A percentile compares a stretch with the other conserved stretches of the same genome.
These are phyloP conservation scores for Petaurus breviceps DNA, from an alignment of 2,113 vertebrate genomes.

Conservation along the genomic window DNA sequence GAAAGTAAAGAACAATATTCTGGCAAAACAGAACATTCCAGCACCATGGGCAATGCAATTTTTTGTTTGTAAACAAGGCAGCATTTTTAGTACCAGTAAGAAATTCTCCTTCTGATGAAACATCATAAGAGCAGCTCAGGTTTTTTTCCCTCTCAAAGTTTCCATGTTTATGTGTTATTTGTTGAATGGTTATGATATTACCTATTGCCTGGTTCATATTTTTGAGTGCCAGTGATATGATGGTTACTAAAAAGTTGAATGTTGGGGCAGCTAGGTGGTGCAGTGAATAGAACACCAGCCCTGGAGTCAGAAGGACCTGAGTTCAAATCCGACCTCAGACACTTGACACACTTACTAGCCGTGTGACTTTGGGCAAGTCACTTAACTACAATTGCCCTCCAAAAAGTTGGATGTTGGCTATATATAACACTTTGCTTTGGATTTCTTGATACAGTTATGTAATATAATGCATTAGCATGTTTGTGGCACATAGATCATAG, in stretches of 20 bases:
- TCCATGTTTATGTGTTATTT: background rate
- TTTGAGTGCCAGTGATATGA: background rate
- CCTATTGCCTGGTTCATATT: background rate
- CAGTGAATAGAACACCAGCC: too few species aligned
- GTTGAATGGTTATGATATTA: background rate
- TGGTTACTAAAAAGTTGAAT: background rate
- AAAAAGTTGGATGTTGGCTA: background rate
- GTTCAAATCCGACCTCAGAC: too few species aligned
- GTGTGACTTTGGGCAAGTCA: too few species aligned
- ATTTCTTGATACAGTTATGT: background rate
- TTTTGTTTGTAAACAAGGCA: background rate
- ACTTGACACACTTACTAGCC: too few species aligned
- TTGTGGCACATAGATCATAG: background rate
- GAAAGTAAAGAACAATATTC: background rate
- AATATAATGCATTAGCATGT: background rate
- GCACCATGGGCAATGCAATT: background rate
- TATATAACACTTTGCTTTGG: background rate
- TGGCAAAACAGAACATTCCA: background rate
- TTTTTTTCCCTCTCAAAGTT: background rate
- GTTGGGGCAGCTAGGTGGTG: too few species aligned
- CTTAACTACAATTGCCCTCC: too few species aligned
- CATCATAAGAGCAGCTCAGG: background rate
- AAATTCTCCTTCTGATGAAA: background rate
- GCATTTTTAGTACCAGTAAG: background rate
- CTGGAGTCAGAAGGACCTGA: too few species aligned